Conservation (phyloP, 2,888 invertebrate genomes). For the Panzeria rudis region DNA sequence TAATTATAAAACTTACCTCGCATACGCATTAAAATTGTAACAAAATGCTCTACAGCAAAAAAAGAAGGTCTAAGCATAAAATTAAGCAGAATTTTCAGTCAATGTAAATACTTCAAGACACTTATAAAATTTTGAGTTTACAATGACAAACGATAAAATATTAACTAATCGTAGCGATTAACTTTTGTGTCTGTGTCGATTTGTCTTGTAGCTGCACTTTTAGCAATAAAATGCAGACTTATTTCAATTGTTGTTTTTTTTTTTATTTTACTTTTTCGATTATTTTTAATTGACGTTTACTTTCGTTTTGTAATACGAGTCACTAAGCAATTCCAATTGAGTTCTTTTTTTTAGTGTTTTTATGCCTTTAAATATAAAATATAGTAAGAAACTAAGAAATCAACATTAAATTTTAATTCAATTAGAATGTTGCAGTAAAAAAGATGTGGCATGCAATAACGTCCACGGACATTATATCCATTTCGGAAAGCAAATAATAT, state of each 20-base stretch:
- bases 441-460: too few relatives aligned
- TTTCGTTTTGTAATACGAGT: constrained; percentile 1
- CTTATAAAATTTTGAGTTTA: constrained; percentile 55
- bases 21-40: background rate
- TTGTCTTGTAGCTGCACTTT: constrained; percentile 19
- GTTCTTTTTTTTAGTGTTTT: background rate
- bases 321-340: constrained; percentile 6
- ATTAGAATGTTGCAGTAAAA: background rate
- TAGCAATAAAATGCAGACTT: constrained; percentile 26
- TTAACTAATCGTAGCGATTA: constrained; percentile 63
- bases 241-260: constrained; percentile 13
- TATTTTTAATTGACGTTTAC: constrained; percentile 58
- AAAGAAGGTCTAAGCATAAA: constrained; percentile 3
- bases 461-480: too few relatives aligned
- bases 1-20: background rate
- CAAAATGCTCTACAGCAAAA: constrained; percentile 6
- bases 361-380: constrained; percentile 2
- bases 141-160: constrained; percentile 45
- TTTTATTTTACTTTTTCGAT: constrained; percentile 12
- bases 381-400: background rate
- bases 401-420: constrained; percentile 3
- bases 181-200: constrained; percentile 29
- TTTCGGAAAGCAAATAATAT: too few relatives aligned
- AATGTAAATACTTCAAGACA: constrained; percentile 60
- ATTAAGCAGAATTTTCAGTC: constrained; percentile 40